A percentile compares a stretch with the other conserved stretches of the same genome.
Evolutionary conservation across 2,797 vertebrate species (phyloP).

Genomic region (Rhabdophis nuchalis): DNA sequence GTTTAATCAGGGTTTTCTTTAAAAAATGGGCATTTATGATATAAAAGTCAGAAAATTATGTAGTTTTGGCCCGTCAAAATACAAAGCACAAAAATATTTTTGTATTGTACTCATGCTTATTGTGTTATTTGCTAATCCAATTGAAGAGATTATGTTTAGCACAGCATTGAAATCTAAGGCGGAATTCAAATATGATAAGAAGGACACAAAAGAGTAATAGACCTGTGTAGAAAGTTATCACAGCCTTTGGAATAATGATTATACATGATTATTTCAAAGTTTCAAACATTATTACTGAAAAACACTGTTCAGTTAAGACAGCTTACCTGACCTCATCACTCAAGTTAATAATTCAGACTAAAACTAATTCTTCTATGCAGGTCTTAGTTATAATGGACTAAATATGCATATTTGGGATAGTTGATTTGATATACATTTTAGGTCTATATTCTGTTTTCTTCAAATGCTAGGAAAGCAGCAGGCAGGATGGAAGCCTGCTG

Average conservation of each 20-base stretch:
- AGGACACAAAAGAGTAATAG: not conserved
- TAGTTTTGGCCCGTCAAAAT: not conserved
- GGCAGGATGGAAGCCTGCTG: conserved; percentile 24
- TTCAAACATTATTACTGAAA: not conserved
- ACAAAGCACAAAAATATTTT: not conserved
- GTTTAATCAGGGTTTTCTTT: not conserved
- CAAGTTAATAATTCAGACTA: not conserved
- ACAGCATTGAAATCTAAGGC: not conserved
- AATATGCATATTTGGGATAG: not conserved
- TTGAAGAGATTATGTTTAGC: not conserved
- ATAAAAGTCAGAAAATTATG: not conserved
- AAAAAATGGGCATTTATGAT: not conserved
- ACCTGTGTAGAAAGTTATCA: not conserved
- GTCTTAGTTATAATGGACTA: not conserved
- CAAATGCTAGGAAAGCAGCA: conserved; percentile 25
- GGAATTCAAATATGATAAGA: not conserved
- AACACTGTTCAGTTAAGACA: not conserved
- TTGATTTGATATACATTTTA: conserved; percentile 11
- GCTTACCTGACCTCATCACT: not conserved
- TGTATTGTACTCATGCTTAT: not conserved
- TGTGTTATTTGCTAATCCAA: not conserved
- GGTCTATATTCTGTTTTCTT: conserved; percentile 12
- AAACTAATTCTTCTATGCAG: not conserved
- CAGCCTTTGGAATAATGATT: not conserved
- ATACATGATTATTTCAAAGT: not conserved